A percentile compares a stretch with the other conserved stretches of the same genome.
phyloP scores from a whole-genome alignment of 2,113 vertebrate species.

The Litocranius walleri region DNA sequence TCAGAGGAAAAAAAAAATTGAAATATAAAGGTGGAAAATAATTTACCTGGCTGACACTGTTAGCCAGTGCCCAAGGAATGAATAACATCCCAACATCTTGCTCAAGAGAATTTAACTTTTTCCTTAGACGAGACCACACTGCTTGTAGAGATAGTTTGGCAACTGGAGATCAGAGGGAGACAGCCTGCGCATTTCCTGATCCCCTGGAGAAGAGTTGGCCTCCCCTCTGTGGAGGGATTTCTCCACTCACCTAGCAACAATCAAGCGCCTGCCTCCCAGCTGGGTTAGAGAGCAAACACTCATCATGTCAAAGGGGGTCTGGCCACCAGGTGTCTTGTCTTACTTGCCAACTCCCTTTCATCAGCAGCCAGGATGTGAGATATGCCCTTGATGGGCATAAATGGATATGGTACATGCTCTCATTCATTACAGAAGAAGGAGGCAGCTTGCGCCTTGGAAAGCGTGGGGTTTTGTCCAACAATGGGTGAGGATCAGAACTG shows the following conservation, averaged over 20 bases:
- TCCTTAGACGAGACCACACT: neutral
- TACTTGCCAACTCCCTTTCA: slow-evolving; percentile 20
- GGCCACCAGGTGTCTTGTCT: slow-evolving; percentile 28
- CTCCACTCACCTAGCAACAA: neutral
- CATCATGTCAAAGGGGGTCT: neutral
- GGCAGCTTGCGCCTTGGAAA: neutral
- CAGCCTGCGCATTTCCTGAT: neutral
- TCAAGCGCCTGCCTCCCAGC: neutral
- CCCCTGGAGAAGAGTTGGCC: neutral
- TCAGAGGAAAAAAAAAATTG: neutral
- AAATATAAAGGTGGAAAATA: neutral
- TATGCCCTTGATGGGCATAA: neutral
- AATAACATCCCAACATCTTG: neutral
- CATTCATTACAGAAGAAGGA: neutral
- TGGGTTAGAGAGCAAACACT: neutral
- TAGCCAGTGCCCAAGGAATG: neutral
- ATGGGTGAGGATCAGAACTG: neutral
- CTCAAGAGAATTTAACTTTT: neutral
- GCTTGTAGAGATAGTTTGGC: neutral
- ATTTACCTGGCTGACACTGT: neutral
- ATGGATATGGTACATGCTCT: neutral
- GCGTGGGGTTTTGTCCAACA: neutral
- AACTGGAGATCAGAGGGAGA: neutral
- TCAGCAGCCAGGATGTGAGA: neutral
- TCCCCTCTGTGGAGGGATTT: neutral